A percentile compares a stretch with the other conserved stretches of the same genome.
phyloP scores from a whole-genome alignment of 2,797 vertebrate species.

The Catharus ustulatus region DNA sequence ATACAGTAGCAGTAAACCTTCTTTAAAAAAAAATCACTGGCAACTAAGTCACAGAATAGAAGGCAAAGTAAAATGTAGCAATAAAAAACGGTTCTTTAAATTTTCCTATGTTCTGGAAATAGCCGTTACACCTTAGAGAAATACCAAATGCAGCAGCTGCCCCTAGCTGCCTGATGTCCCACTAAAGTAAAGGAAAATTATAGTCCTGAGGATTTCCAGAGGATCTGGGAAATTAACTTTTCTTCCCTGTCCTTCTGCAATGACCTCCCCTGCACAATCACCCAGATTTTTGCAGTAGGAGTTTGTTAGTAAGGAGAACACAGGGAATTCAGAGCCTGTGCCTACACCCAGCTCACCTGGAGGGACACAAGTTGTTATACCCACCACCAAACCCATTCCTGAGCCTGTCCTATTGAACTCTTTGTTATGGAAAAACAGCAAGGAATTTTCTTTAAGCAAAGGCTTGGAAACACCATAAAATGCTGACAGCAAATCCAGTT shows the following conservation, averaged over 20 bases:
- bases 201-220: neutral
- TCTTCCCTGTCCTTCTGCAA: neutral
- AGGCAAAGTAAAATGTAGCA: neutral
- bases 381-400: neutral
- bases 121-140: neutral
- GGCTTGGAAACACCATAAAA: neutral
- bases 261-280: neutral
- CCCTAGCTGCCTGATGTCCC: neutral
- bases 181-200: neutral
- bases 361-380: neutral
- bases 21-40: neutral
- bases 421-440: neutral
- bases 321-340: neutral
- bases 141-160: neutral
- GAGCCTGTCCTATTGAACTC: neutral
- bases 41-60: neutral
- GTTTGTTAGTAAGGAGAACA: neutral
- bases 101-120: neutral
- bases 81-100: neutral
- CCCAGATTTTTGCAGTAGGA: neutral
- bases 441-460: neutral
- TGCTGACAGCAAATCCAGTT: neutral
- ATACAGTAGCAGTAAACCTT: neutral
- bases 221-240: neutral
- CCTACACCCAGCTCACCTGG: rapidly evolving